phyloP scores from a whole-genome alignment of 2,113 vertebrate genomes.

The Notarius lentiginosus region DNA sequence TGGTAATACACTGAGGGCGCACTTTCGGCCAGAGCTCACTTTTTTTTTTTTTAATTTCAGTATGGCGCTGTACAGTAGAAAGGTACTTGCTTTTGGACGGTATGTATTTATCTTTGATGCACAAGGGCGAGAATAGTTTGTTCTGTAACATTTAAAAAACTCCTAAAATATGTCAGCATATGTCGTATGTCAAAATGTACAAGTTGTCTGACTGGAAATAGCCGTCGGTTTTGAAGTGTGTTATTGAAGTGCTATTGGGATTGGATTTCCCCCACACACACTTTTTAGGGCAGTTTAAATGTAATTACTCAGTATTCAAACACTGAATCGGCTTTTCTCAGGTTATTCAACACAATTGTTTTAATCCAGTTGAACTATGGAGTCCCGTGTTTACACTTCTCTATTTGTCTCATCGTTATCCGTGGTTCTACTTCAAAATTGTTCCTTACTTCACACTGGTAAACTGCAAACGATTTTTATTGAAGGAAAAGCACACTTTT shows the following conservation, averaged over 20 bases:
- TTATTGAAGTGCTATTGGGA: not conserved
- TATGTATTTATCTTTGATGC: constrained; percentile 4
- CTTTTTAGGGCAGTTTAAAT: not conserved
- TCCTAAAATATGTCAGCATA: not conserved
- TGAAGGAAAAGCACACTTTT: not conserved
- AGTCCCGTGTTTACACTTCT: not conserved
- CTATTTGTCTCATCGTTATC: not conserved
- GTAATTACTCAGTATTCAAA: not conserved
- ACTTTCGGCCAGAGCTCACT: accelerated
- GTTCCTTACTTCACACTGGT: not conserved
- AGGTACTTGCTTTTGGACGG: constrained; percentile 24
- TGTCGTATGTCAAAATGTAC: not conserved
- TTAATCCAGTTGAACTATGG: not conserved
- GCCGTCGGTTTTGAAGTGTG: not conserved
- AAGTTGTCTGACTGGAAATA: too few species aligned
- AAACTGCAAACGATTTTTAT: not conserved
- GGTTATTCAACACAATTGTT: not conserved
- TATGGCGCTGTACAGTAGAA: constrained; percentile 55
- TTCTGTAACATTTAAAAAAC: not conserved
- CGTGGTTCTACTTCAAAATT: not conserved
- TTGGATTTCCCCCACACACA: not conserved
- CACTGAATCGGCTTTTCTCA: not conserved
- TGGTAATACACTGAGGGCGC: not conserved
- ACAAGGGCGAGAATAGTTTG: constrained; percentile 3
- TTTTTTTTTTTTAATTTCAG: not conserved